Conservation (phyloP, 2,797 vertebrate genomes). For the Gymnodraco acuticeps region DNA sequence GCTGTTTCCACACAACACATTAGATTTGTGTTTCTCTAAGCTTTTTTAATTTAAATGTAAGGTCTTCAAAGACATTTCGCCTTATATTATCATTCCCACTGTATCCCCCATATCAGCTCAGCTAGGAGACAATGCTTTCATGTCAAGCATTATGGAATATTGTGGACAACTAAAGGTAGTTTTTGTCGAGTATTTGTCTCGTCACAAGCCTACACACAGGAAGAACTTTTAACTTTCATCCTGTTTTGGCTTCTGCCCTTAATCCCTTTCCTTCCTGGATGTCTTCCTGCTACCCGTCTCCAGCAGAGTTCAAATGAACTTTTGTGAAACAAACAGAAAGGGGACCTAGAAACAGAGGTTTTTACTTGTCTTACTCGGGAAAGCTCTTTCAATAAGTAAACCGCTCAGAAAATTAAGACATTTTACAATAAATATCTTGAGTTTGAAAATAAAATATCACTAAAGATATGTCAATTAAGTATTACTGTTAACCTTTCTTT, state of each 20-base stretch:
- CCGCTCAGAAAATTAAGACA: neutral
- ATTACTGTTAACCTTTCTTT: neutral
- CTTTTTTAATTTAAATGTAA: neutral
- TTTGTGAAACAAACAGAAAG: slow-evolving; percentile 5
- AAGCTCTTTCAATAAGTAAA: neutral
- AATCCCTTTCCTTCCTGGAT: slow-evolving; percentile 24
- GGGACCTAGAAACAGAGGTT: neutral
- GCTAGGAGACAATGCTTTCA: neutral
- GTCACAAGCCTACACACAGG: slow-evolving; percentile 7
- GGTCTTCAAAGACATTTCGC: neutral
- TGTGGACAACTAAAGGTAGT: neutral
- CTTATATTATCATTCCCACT: neutral
- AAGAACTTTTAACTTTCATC: slow-evolving; percentile 3
- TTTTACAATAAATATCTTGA: neutral
- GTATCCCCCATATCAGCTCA: neutral
- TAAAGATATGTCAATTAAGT: neutral
- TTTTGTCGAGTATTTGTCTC: slow-evolving; percentile 15
- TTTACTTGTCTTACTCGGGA: neutral
- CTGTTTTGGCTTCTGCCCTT: slow-evolving; percentile 16
- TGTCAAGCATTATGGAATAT: neutral
- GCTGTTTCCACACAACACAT: neutral
- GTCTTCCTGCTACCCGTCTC: slow-evolving; percentile 32
- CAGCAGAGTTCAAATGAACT: slow-evolving; percentile 40
- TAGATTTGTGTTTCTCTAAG: too few species aligned
- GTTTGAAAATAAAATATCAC: neutral